Evolutionary conservation across 2,113 vertebrate species (phyloP).

Genomic region (Phalacrocorax pelagicus): DNA sequence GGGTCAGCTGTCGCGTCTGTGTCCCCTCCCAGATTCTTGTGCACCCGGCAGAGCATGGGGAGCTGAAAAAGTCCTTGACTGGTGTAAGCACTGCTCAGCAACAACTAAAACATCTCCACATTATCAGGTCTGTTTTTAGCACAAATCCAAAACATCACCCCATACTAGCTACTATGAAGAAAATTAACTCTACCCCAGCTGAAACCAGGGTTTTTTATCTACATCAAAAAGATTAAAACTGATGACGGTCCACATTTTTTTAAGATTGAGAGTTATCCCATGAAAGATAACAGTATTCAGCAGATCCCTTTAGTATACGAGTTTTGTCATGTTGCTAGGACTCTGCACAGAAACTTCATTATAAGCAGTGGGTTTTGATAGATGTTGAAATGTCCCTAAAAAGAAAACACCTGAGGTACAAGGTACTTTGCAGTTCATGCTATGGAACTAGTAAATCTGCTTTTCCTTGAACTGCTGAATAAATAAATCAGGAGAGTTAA

Average conservation of each 20-base stretch:
- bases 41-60: too few species aligned
- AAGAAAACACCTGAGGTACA: not conserved
- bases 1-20: too few species aligned
- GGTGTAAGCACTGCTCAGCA: too few species aligned
- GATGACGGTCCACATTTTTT: not conserved
- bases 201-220: not conserved
- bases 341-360: not conserved
- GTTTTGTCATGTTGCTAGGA: not conserved
- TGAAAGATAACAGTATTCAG: not conserved
- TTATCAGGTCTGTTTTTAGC: too few species aligned
- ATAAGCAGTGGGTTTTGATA: not conserved
- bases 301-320: not conserved
- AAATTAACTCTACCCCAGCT: too few species aligned
- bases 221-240: not conserved
- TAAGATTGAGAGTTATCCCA: not conserved
- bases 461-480: not conserved
- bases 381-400: not conserved
- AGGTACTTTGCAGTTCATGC: not conserved
- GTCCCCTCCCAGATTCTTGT: too few species aligned
- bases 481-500: not conserved
- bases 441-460: not conserved
- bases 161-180: too few species aligned
- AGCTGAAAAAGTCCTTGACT: too few species aligned
- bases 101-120: too few species aligned
- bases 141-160: too few species aligned